These are phyloP conservation scores for Lissocephala sabroskyi DNA, from an alignment of 2,888 invertebrate species.

Conservation along the genomic window DNA sequence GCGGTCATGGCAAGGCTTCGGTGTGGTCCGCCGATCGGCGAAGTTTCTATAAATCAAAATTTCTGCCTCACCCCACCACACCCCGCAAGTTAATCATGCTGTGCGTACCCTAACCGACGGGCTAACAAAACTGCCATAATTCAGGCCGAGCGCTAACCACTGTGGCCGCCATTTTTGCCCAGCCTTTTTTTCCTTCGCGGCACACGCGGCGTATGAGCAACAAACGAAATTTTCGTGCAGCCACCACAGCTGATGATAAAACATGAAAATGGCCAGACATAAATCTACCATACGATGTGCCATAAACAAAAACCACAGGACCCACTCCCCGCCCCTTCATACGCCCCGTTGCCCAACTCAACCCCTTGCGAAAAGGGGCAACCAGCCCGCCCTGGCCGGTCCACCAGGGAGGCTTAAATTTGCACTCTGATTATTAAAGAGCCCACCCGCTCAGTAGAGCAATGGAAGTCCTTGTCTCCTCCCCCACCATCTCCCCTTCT, in stretches of 20 bases:
- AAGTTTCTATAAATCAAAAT: too few species aligned
- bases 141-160: constrained; percentile 40
- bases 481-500: not conserved
- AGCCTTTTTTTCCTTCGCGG: constrained; percentile 40
- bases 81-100: too few species aligned
- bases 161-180: constrained; percentile 21
- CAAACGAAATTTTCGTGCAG: constrained; percentile 46
- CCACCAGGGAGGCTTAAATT: not conserved
- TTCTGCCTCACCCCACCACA: too few species aligned
- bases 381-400: too few species aligned
- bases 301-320: constrained; percentile 34
- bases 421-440: not conserved
- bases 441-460: not conserved
- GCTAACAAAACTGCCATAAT: constrained; percentile 44
- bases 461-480: not conserved
- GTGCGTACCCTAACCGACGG: too few species aligned
- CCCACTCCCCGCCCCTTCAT: not conserved
- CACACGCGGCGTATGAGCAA: constrained; percentile 56
- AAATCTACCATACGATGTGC: constrained; percentile 42
- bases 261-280: constrained; percentile 58
- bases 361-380: too few species aligned
- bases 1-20: constrained; percentile 2
- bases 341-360: not conserved
- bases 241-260: constrained; percentile 58
- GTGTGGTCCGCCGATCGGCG: too few species aligned